phyloP scores from a whole-genome alignment of 1,140 invertebrate genomes.

The Littorina saxatilis region DNA sequence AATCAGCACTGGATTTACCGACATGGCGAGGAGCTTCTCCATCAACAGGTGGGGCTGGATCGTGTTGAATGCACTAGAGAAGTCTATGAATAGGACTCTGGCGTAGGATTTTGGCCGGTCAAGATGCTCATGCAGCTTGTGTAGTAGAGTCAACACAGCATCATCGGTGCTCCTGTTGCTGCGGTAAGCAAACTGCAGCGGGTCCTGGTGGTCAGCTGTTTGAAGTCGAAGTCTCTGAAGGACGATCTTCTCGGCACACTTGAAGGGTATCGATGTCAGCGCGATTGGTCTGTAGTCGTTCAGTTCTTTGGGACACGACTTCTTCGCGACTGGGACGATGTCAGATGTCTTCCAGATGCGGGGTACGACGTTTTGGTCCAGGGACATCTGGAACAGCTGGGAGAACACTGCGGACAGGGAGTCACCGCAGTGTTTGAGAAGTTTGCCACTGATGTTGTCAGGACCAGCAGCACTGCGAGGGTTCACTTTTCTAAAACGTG shows the following conservation, averaged over 20 bases:
- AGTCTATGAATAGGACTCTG: conserved; percentile 9
- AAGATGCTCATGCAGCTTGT: not conserved
- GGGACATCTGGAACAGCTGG: not conserved
- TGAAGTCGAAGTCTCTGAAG: not conserved
- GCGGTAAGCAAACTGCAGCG: not conserved
- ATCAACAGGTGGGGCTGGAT: conserved; percentile 27
- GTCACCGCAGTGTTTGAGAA: not conserved
- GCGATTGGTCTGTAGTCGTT: conserved; percentile 4
- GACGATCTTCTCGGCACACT: conserved; percentile 8
- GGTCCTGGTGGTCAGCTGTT: conserved; percentile 2
- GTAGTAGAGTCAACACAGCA: conserved; percentile 3
- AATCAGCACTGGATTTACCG: not conserved
- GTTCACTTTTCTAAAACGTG: not conserved
- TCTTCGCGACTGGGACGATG: conserved; percentile 1
- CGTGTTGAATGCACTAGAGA: conserved; percentile 16
- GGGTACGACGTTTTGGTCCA: not conserved
- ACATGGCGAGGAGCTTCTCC: conserved; percentile 7
- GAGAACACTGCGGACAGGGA: not conserved
- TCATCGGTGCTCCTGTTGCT: conserved; percentile 4
- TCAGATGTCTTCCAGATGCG: conserved; percentile 1
- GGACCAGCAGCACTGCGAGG: not conserved
- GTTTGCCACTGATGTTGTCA: not conserved
- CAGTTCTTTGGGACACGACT: not conserved
- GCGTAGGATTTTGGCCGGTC: conserved; percentile 12
- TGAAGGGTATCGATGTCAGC: not conserved